These are phyloP conservation scores for Tinamus major DNA, from an alignment of 2,797 vertebrate species.

Conservation along the genomic window DNA sequence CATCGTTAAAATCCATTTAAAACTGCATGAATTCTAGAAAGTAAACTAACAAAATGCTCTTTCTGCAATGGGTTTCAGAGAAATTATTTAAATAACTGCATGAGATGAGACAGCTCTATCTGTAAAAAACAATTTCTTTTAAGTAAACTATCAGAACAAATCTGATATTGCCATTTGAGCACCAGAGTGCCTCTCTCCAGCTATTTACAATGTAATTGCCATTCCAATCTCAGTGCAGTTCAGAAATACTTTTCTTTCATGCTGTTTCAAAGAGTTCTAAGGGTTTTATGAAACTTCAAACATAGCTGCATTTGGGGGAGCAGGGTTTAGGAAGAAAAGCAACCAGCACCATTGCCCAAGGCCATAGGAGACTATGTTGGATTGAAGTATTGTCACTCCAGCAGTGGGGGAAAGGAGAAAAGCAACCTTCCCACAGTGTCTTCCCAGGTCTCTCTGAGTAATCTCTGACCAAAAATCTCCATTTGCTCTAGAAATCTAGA, in stretches of 20 bases:
- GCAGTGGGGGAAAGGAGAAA: background rate
- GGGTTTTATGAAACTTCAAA: constrained; percentile 33
- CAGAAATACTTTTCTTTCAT: constrained; percentile 42
- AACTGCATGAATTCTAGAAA: background rate
- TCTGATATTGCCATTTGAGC: constrained; percentile 39
- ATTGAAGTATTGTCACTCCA: background rate
- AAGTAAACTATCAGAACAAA: constrained; percentile 56
- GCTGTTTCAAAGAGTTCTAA: constrained; percentile 43
- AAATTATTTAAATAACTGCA: constrained; percentile 52
- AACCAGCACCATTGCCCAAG: background rate
- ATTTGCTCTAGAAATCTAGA: background rate
- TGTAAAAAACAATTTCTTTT: constrained; percentile 40
- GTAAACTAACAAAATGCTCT: background rate
- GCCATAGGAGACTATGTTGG: background rate
- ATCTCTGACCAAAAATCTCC: background rate
- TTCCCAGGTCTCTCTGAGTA: background rate
- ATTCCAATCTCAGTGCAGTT: constrained; percentile 40
- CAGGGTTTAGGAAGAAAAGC: background rate
- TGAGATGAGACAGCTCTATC: constrained; percentile 10
- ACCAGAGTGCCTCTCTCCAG: constrained; percentile 39
- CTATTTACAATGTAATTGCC: constrained; percentile 54
- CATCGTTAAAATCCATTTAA: constrained; percentile 3
- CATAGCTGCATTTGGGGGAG: background rate
- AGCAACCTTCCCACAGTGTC: rapidly evolving
- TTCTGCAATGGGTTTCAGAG: constrained; percentile 9